Evolutionary conservation across 1,140 invertebrate genomes (phyloP), one percentile per base, ranked within the genome.

Genomic region (Adoxophyes honmai): DNA sequence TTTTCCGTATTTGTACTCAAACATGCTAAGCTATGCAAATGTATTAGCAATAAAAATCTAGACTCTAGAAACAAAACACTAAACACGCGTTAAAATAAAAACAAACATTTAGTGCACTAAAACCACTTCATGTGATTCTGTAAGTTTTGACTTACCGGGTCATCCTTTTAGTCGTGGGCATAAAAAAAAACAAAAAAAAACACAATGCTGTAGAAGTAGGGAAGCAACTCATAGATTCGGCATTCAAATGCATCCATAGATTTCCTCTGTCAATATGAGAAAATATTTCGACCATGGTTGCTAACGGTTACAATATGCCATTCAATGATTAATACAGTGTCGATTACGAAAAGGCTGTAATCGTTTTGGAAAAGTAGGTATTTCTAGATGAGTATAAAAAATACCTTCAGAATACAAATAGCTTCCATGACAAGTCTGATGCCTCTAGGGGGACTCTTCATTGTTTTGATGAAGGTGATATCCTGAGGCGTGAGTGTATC

Each of bases 401-500:
- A 21, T 81, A 96, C 97, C 90, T 97, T 95, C 60, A 99, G 91
- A 67, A 99, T 96, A 76, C 98, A 99, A 61, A 99, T 93, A 52
- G 96, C 96, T 89, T 99, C 98, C 95, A 99, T 97, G 0, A 99
- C 97, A 53, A 99, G 90, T 73, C 95, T 96, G 3, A 99, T 96
- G 57, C 95, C 96, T 73, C 94, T 93, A 0, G 98, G 98, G 1
- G 98, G 98, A 90, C 95, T 98, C 90, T 98, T 98, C 98, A 99
- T 99, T 0, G 97, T 95, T 90, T 98, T 99, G 3, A 99, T 96
- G 38, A 98, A 92, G 28, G 96, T 96, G 53, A 99, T 98, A 86
- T 99, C 98, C 13, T 94, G 91, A 4, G 94, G 93, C 35, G 97
- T 99, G 3, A 99, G 90, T 0, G 97, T 98, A 70, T 98, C 95